Percentiles rank a stretch among this genome's conserved stretches.
These are phyloP conservation scores for Mya arenaria DNA, from an alignment of 1,140 invertebrate species.

Conservation along the genomic window DNA sequence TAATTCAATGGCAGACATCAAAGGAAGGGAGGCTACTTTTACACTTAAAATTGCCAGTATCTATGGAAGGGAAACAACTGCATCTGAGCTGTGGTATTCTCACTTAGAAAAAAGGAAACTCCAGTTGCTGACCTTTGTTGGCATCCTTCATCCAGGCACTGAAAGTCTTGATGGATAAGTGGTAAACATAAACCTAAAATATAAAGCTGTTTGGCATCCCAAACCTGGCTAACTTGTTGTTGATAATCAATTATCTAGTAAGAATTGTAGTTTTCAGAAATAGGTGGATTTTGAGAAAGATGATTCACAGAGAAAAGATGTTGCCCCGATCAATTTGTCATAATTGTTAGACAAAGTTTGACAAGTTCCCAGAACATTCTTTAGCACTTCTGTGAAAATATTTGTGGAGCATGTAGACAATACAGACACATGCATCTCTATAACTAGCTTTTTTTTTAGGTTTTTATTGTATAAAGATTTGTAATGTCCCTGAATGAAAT, in stretches of 20 bases:
- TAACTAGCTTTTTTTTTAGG: too few relatives aligned
- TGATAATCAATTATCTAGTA: background rate
- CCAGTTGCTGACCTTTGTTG: too few relatives aligned
- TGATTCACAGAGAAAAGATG: too few relatives aligned
- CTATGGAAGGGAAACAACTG: conserved; percentile 23
- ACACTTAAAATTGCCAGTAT: background rate
- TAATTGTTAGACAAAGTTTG: background rate
- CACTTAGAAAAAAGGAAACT: too few relatives aligned
- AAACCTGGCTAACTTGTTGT: background rate
- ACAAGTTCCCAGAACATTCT: background rate
- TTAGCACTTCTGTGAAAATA: too few relatives aligned
- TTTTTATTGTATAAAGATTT: too few relatives aligned
- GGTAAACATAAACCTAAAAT: conserved; percentile 2
- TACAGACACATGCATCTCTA: too few relatives aligned
- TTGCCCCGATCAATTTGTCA: background rate
- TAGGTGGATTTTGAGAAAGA: too few relatives aligned
- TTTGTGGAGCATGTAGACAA: too few relatives aligned
- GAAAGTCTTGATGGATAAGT: background rate
- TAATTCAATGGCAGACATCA: background rate
- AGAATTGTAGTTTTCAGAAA: too few relatives aligned
- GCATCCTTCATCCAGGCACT: background rate
- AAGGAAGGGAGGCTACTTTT: conserved; percentile 10
- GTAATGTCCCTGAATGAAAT: too few relatives aligned
- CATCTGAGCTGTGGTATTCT: too few relatives aligned
- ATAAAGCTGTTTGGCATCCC: background rate